phyloP scores from a whole-genome alignment of 2,888 invertebrate species.

The Gandaritis pyraliata region DNA sequence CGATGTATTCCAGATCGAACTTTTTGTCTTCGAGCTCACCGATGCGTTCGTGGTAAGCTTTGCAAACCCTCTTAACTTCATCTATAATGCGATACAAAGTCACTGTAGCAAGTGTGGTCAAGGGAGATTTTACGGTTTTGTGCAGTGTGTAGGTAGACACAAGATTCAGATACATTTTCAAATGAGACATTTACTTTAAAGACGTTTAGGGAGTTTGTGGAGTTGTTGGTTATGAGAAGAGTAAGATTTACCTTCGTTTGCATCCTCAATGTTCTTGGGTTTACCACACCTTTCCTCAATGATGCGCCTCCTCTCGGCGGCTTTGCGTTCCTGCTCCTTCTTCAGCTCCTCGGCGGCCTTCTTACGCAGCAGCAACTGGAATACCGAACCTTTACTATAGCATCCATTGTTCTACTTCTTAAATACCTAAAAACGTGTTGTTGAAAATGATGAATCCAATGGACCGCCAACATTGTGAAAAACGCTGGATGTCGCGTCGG shows the following conservation, averaged over 20 bases:
- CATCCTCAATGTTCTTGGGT: slow-evolving; percentile 95
- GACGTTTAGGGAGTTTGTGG: not conserved
- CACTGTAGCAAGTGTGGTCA: slow-evolving; percentile 49
- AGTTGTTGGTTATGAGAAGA: slow-evolving; percentile 19
- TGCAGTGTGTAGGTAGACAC: slow-evolving; percentile 53
- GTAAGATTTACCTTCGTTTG: slow-evolving; percentile 92
- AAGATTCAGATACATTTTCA: slow-evolving; percentile 28
- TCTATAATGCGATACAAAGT: slow-evolving; percentile 86
- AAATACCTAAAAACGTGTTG: too few relatives aligned
- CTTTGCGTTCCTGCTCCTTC: slow-evolving; percentile 99
- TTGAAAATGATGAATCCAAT: too few relatives aligned
- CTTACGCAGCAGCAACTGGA: slow-evolving; percentile 98
- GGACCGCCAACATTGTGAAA: too few relatives aligned
- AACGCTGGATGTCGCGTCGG: too few relatives aligned
- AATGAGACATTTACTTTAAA: slow-evolving; percentile 2
- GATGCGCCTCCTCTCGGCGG: slow-evolving; percentile 98
- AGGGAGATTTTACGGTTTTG: slow-evolving; percentile 50
- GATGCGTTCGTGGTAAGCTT: slow-evolving; percentile 95
- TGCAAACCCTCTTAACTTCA: slow-evolving; percentile 89
- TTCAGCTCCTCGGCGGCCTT: slow-evolving; percentile 99
- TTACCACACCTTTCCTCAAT: slow-evolving; percentile 98
- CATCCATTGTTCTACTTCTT: not conserved
- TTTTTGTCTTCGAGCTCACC: slow-evolving; percentile 95
- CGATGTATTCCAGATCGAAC: slow-evolving; percentile 99
- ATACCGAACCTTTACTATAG: slow-evolving; percentile 31